Base-by-base conservation (phyloP, 2,113 vertebrate genomes). In the Ptilonorhynchus violaceus region DNA sequence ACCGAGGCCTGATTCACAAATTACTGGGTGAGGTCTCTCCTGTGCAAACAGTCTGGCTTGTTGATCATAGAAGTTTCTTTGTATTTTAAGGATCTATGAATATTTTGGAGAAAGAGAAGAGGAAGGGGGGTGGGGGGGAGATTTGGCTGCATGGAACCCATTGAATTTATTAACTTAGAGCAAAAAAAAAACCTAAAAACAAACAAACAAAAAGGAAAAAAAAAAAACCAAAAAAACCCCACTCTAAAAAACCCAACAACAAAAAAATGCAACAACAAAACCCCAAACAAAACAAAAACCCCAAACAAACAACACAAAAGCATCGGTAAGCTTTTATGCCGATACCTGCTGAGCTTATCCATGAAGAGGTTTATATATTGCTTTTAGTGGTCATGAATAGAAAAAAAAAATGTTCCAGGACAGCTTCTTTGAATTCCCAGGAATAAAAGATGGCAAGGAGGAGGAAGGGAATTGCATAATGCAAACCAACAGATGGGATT, bases 401-500 rank as follows among this genome's bases (percentile, higher is more conserved):
- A 85, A 50, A 78, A 85, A 49, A 80, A 66, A 82, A 78, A 23
- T 2, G 16, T 56, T 90, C 84, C 59, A 80, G 78, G 79, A 70
- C 27, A 84, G 68, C 52, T 83, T 93, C 33, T 88, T 88, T 86
- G 28, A 92, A 96, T 84, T 91, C 72, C 52, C 56, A 55, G 30
- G 75, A 92, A 90, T 74, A 77, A 93, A 83, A 86, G 47, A 55
- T 2, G 2, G n/a, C 66, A 83, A 86, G 75, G 41, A 93, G n/a
- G 53, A 96, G 27, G 85, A 83, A 90, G 41, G 68, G 75, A 85
- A 88, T 55, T 81, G 82, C 68, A 80, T 86, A 88, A 90, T 37
- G 72, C 79, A 94, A 94, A 81, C 68, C 75, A 93, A 92, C 90
- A 90, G 95, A 94, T 84, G 92, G 72, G 58, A 93, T 73, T 88